Evolutionary conservation across 1,140 invertebrate genomes (phyloP), one percentile per base, ranked within the genome.

Genomic region (Tetragonula clypearis): DNA sequence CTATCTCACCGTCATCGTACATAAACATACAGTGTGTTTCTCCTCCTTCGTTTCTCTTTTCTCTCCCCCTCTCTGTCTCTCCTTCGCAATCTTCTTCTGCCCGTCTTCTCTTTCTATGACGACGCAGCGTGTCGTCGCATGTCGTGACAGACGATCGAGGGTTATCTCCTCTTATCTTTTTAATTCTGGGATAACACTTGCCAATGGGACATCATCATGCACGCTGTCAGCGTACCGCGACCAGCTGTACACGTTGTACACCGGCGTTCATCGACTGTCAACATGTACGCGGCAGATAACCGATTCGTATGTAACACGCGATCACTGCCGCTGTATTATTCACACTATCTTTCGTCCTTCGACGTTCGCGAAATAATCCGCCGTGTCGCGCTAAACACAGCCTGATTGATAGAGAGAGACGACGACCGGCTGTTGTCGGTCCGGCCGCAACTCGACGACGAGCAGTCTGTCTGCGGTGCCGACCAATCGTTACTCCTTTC

Each of bases 101-200:
- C 30, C 74, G 3, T 35, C 35, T 0, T 76, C 82, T 75, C 58
- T 72, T 78, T 82, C 62, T 85, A 56, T 66, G 19, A 62, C 49
- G 14, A 55, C 60, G n/a, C 66, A 58, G 56, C 72, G 62, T 55
- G 66, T 53, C 72, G 66, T 81, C 81, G 79, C 55, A 77, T 72
- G 68, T 69, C 80, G 49, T 72, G 80, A 83, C 74, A 65, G 65
- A 82, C 68, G 66, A 83, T 56, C 74, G 41, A 82, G 66, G 86
- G 84, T 87, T 86, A 87, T 86, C 86, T 56, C 23, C 19, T 55
- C 68, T 86, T 87, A 82, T 86, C 79, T 60, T n/a, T 49, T 71
- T 86, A 87, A 86, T 86, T 78, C 79, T 56, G 58, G 56, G 72
- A 76, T 68, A 86, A 77, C 77, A 9, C 26, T 66, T 23, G 62